These are phyloP conservation scores for Cyclura pinguis DNA, from an alignment of 2,797 vertebrate species.

Conservation along the genomic window DNA sequence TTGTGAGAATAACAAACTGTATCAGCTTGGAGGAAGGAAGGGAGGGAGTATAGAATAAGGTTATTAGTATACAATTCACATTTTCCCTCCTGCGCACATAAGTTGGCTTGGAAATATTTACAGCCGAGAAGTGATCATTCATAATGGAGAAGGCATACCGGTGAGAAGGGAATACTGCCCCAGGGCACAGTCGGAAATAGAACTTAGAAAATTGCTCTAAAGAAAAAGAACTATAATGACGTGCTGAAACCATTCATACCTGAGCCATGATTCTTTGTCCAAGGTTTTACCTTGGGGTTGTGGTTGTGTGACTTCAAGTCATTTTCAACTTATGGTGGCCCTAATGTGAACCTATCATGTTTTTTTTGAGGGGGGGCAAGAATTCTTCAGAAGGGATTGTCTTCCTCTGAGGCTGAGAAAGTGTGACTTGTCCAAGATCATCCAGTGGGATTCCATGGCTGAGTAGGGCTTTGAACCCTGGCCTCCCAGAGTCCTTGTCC, in stretches of 20 bases:
- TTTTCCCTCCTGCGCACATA: conserved; percentile 15
- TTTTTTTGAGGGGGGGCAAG: too few species aligned
- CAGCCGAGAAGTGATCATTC: neutral
- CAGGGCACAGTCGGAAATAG: neutral
- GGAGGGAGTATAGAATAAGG: neutral
- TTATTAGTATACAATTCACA: neutral
- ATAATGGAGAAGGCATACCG: conserved; percentile 26
- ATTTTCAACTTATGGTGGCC: too few species aligned
- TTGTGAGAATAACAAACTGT: conserved; percentile 24
- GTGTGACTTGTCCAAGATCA: too few species aligned
- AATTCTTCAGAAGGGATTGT: too few species aligned
- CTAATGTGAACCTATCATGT: too few species aligned
- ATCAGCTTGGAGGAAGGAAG: neutral
- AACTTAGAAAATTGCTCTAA: neutral
- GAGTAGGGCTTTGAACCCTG: too few species aligned
- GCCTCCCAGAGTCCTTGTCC: too few species aligned
- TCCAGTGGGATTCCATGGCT: too few species aligned
- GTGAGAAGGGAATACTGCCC: neutral
- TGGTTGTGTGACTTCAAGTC: too few species aligned
- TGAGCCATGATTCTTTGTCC: neutral
- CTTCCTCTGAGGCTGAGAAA: too few species aligned
- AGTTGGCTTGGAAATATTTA: neutral
- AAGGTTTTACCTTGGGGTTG: too few species aligned
- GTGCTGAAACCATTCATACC: neutral
- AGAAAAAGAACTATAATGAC: neutral